Percentiles rank a stretch among this genome's conserved stretches.
phyloP scores from a whole-genome alignment of 2,888 invertebrate genomes.

The Iselma pallidipennis region DNA sequence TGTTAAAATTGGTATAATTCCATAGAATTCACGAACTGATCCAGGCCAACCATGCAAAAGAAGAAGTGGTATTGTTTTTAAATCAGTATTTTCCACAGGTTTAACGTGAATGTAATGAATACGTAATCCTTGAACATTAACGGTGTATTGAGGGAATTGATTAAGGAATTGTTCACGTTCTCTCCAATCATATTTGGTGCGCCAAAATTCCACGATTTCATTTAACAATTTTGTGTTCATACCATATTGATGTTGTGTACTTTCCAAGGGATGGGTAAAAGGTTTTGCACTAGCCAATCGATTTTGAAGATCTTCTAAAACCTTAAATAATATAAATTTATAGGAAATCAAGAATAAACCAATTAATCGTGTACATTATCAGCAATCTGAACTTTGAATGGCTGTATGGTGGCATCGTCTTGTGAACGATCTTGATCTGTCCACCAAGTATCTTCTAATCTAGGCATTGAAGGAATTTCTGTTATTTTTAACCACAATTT shows the following conservation, averaged over 20 bases:
- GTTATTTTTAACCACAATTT: conserved; percentile 3
- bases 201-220: conserved; percentile 76
- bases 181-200: conserved; percentile 67
- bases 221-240: conserved; percentile 71
- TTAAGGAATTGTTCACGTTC: conserved; percentile 65
- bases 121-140: conserved; percentile 70
- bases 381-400: conserved; percentile 63
- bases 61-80: conserved; percentile 64
- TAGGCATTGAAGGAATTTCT: conserved; percentile 24
- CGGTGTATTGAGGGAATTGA: conserved; percentile 68
- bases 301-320: conserved; percentile 60
- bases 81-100: conserved; percentile 31
- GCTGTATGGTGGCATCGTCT: conserved; percentile 59
- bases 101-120: conserved; percentile 70
- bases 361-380: conserved; percentile 57
- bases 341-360: neutral
- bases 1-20: conserved; percentile 26
- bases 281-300: conserved; percentile 58
- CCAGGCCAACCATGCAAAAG: conserved; percentile 90
- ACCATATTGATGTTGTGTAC: conserved; percentile 73
- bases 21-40: conserved; percentile 78
- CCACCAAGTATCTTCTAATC: conserved; percentile 59
- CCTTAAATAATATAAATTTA: conserved; percentile 39
- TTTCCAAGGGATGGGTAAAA: neutral
- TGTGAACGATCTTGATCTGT: conserved; percentile 57